Conservation (phyloP, 1,140 invertebrate genomes). For the Drosophila sp. region DNA sequence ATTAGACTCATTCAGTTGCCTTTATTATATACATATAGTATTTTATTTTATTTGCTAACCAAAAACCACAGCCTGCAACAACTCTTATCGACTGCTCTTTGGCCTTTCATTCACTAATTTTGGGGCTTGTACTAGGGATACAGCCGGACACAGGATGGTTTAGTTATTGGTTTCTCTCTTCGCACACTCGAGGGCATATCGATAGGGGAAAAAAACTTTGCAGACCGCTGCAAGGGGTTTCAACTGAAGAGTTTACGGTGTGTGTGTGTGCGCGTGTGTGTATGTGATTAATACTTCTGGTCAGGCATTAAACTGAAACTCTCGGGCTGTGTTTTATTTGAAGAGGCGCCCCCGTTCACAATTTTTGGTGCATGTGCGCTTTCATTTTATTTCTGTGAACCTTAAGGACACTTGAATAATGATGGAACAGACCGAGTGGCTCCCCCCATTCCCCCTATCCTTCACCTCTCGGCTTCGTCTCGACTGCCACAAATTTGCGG, state of each 20-base stretch:
- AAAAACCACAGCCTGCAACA: slow-evolving; percentile 40
- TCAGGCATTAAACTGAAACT: slow-evolving; percentile 45
- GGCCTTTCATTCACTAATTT: slow-evolving; percentile 57
- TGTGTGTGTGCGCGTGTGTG: slow-evolving; percentile 20
- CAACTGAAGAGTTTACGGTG: background rate
- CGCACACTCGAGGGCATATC: slow-evolving; percentile 34
- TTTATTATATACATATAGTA: slow-evolving; percentile 25
- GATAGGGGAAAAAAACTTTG: slow-evolving; percentile 48
- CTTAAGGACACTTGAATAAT: slow-evolving; percentile 61
- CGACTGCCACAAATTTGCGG: slow-evolving; percentile 69
- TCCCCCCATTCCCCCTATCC: background rate
- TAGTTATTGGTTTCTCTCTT: slow-evolving; percentile 52
- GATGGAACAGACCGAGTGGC: slow-evolving; percentile 42
- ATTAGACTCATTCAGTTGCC: background rate
- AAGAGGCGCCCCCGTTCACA: slow-evolving; percentile 24
- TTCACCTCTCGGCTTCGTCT: background rate
- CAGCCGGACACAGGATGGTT: slow-evolving; percentile 19
- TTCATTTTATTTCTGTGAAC: slow-evolving; percentile 46
- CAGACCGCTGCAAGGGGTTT: slow-evolving; percentile 33
- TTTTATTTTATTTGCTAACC: slow-evolving; percentile 41
- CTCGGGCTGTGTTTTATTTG: slow-evolving; percentile 49
- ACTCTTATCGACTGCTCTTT: slow-evolving; percentile 48
- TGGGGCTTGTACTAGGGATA: slow-evolving; percentile 25
- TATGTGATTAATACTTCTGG: slow-evolving; percentile 58
- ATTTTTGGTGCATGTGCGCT: slow-evolving; percentile 39